Percentiles rank a stretch among this genome's conserved stretches.
Evolutionary conservation across 2,888 invertebrate genomes (phyloP).

Genomic region (Xiphydria camelus): DNA sequence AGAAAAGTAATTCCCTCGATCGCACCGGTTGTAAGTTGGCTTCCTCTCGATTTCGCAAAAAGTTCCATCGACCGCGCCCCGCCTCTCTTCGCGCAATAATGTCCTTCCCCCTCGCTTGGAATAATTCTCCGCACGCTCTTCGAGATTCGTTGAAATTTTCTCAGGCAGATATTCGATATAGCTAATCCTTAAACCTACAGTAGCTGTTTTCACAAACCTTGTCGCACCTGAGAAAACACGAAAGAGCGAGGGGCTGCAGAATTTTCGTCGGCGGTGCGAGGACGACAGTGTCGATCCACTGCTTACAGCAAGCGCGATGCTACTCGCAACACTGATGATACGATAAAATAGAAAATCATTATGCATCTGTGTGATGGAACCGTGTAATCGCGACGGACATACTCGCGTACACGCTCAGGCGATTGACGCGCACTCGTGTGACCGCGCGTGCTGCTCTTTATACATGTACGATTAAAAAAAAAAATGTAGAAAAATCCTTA

Average conservation of each 20-base stretch:
- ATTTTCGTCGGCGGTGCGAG: neutral
- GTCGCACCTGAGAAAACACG: conserved; percentile 6
- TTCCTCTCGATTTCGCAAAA: too few species aligned
- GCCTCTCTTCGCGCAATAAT: neutral
- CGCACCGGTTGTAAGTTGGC: conserved; percentile 42
- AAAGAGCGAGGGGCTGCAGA: neutral
- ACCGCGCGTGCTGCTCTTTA: too few species aligned
- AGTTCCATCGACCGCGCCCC: conserved; percentile 32
- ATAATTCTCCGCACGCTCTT: neutral
- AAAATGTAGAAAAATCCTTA: neutral
- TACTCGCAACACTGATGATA: conserved; percentile 19
- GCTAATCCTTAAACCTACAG: conserved; percentile 10
- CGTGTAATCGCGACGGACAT: too few species aligned
- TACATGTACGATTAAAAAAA: neutral
- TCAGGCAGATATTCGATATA: conserved; percentile 6
- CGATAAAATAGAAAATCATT: conserved; percentile 25
- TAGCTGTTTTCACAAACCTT: conserved; percentile 11
- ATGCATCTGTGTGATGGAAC: too few species aligned
- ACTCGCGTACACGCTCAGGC: too few species aligned
- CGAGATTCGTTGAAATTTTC: conserved; percentile 3
- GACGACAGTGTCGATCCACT: conserved; percentile 35
- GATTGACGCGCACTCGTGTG: too few species aligned
- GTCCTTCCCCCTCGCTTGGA: neutral
- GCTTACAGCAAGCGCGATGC: conserved; percentile 39
- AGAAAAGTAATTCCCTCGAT: conserved; percentile 33